These are phyloP conservation scores for Cephus runcator DNA, from an alignment of 2,888 invertebrate genomes.

Conservation along the genomic window DNA sequence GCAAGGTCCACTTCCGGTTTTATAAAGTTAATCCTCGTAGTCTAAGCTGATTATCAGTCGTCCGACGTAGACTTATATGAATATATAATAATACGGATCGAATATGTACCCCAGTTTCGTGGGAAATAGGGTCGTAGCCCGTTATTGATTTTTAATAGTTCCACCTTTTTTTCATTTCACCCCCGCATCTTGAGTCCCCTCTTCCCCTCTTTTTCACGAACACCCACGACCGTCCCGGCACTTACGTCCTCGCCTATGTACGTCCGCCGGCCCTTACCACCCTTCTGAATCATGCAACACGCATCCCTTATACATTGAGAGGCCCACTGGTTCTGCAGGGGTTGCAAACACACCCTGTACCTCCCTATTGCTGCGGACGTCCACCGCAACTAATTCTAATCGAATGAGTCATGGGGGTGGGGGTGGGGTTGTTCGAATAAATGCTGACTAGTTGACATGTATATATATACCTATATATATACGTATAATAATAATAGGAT, in stretches of 20 bases:
- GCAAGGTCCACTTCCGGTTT: not conserved
- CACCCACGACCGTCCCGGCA: not conserved
- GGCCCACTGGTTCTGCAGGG: slow-evolving; percentile 14
- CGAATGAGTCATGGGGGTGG: slow-evolving; percentile 31
- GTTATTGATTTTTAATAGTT: slow-evolving; percentile 3
- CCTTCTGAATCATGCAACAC: slow-evolving; percentile 39
- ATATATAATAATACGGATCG: not conserved
- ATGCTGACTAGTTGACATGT: not conserved
- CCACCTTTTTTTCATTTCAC: not conserved
- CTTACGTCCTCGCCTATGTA: not conserved
- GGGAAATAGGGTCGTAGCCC: not conserved
- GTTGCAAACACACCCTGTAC: not conserved
- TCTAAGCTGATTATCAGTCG: not conserved
- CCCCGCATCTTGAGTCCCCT: not conserved
- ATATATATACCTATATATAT: too few species aligned
- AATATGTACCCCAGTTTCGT: not conserved
- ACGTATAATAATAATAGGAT: not conserved
- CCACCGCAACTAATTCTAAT: slow-evolving; percentile 33
- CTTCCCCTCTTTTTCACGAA: not conserved
- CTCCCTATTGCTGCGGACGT: slow-evolving; percentile 2
- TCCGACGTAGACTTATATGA: not conserved
- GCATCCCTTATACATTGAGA: slow-evolving; percentile 7
- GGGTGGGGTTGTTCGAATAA: not conserved
- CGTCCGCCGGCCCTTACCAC: slow-evolving; percentile 20
- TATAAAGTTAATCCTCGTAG: not conserved